Evolutionary conservation across 2,113 vertebrate genomes (phyloP), one percentile per base, ranked within the genome.

Genomic region (Pollachius pollachius): DNA sequence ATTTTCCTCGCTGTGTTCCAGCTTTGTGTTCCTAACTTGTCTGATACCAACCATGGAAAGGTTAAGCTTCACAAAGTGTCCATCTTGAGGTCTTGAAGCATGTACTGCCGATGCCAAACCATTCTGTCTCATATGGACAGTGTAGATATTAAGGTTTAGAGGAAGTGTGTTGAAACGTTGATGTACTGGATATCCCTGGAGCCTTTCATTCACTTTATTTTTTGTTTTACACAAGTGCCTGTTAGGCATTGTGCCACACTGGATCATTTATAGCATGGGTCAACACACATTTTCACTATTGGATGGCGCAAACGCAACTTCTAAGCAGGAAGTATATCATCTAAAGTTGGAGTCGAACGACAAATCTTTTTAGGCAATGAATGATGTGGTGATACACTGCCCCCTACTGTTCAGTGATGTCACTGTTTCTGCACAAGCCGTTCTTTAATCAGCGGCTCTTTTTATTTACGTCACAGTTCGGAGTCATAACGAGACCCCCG

Each of bases 381-480:
- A 62, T 66, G 65, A 72, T 16, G n/a, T 71, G 71, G 75, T 78
- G 41, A 79, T 87, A 89, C 88, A 92, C 90, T 91, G 89, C 89
- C 90, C 82, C 87, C 86, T 90, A 84, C 87, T 88, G 84, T 80
- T 70, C 57, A 82, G 69, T 67, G 57, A 73, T 65, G 66, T 9
- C 52, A 71, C 41, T 85, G 67, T 41, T 16, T 80, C 78, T 83
- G 73, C 77, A 81, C 73, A 68, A 77, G 64, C 61, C 62, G 4
- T 30, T 66, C 72, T 15, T 37, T 3, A 13, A 61, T 61, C 11
- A 12, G 11, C 59, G 18, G 17, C n/a, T 57, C 54, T n/a, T 57
- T 16, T 57, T 7, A 13, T 57, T 57, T 57, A 7, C 54, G 41
- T 48, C 8, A 48, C 41, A 13, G 15, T 57, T 57, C 17, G n/a